These are phyloP conservation scores for Ascaphus truei DNA, from an alignment of 2,113 vertebrate genomes.

Conservation along the genomic window DNA sequence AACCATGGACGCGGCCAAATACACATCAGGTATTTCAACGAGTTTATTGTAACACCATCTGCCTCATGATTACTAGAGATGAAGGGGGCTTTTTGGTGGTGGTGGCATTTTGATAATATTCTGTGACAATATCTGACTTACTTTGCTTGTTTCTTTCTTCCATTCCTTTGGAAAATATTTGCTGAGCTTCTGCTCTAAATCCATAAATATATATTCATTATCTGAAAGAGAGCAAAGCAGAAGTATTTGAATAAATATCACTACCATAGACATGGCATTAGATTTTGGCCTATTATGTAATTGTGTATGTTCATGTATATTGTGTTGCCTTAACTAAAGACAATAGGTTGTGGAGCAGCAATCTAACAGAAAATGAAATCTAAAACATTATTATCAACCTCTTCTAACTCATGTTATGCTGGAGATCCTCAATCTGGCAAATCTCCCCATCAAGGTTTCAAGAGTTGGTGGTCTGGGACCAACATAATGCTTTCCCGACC, in stretches of 20 bases:
- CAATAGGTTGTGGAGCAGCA: too few relatives aligned
- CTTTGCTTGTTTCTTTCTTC: conserved; percentile 71
- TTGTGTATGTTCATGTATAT: neutral
- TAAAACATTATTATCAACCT: too few relatives aligned
- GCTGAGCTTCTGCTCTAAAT: conserved; percentile 81
- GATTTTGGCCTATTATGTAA: neutral
- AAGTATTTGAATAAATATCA: neutral
- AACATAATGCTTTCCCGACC: neutral
- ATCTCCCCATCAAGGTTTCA: neutral
- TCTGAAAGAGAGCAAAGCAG: conserved; percentile 56
- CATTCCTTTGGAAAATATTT: conserved; percentile 86
- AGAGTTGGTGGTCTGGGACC: too few relatives aligned
- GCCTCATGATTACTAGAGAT: too few relatives aligned
- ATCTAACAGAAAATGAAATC: too few relatives aligned
- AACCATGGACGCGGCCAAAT: too few relatives aligned
- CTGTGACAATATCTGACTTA: conserved; percentile 46
- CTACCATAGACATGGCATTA: neutral
- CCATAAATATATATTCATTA: conserved; percentile 82
- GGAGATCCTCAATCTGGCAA: neutral
- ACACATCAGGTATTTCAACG: too few relatives aligned
- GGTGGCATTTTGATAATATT: too few relatives aligned
- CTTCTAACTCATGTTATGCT: neutral
- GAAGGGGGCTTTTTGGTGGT: too few relatives aligned
- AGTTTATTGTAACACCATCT: too few relatives aligned
- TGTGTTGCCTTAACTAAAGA: too few relatives aligned